Evolutionary conservation across 30 jellyfish, hydroid and myxozoan species (phyloP), one percentile per base, ranked within the genome.

Genomic region (Cassiopea andromeda): DNA sequence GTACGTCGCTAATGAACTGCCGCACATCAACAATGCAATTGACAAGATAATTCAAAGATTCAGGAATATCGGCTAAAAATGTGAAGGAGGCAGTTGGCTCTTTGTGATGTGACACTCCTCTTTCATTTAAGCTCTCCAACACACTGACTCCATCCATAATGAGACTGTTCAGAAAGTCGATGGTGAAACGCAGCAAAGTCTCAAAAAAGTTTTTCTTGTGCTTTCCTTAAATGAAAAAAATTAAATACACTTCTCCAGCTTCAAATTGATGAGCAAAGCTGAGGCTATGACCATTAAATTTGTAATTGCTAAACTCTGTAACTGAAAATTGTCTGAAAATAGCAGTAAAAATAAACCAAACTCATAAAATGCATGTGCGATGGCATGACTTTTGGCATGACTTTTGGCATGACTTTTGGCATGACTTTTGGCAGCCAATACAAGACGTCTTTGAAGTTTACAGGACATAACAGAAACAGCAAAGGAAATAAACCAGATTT

Each of bases 141-240:
- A 94, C 97, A 27, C 66, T 84, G 17, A 85, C 67, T 15, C 96
- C 98, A 85, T 94, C 99, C 86, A 83, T 87, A 4, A 96, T 77
- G 4, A 96, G 94, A 46, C 87, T 69, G 85, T 89, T 96, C 61
- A 92, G 69, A 74, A 85, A 96, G 85, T 82, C 90, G 18, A 88
- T 59, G 9, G 97, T 82, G 92, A 96, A 44, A 19, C 87, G 81
- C 59, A 96, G 94, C 18, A 96, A 78, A 3, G 96, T 85, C 77
- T 92, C 97, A 67, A 91, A 96, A 76, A 96, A 96, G 83, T 82
- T 90, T 75, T 91, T 82, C 92, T 91, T 92, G 92, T 91, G 99
- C 70, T 92, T 90, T 27, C 97, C 99, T 96, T 4, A 16, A 70
- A 43, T 64, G 15, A 9, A 64, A 13, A 64, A 64, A 64, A 2